Conservation (phyloP, 2,888 invertebrate species). For the Acleris cristana region DNA sequence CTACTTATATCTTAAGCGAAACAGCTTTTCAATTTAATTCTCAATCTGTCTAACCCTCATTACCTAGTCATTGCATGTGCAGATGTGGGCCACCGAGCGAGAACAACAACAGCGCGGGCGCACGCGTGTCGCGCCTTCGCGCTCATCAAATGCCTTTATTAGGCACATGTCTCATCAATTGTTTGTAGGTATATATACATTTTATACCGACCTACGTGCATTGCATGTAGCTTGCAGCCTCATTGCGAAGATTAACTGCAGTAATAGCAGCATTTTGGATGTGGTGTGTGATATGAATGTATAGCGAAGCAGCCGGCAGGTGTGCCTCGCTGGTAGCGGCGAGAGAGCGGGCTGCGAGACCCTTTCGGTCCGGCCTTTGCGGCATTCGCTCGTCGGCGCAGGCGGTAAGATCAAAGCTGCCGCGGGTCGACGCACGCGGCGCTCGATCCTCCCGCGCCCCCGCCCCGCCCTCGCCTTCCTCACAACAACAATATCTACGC, state of each 20-base stretch:
- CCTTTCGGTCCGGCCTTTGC: slow-evolving; percentile 49
- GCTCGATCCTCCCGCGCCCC: slow-evolving; percentile 57
- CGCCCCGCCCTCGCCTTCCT: slow-evolving; percentile 49
- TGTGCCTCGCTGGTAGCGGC: slow-evolving; percentile 52
- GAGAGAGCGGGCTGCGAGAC: slow-evolving; percentile 33
- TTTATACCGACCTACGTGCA: slow-evolving; percentile 19
- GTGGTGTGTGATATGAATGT: slow-evolving; percentile 24
- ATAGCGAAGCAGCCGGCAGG: slow-evolving; percentile 46
- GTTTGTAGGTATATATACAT: slow-evolving; percentile 1
- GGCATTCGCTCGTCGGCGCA: slow-evolving; percentile 51
- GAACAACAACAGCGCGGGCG: slow-evolving; percentile 30
- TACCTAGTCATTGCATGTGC: too few species aligned
- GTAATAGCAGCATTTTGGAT: background rate
- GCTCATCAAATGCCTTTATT: slow-evolving; percentile 31
- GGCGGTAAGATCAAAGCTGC: slow-evolving; percentile 70
- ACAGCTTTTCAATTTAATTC: slow-evolving; percentile 11
- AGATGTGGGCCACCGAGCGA: slow-evolving; percentile 41
- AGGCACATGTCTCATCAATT: slow-evolving; percentile 30
- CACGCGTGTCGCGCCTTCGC: slow-evolving; percentile 27
- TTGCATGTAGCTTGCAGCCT: background rate
- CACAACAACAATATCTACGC: slow-evolving; percentile 52
- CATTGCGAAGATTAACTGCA: slow-evolving; percentile 18
- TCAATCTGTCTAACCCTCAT: slow-evolving; percentile 37
- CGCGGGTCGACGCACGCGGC: slow-evolving; percentile 81
- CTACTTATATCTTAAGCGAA: background rate